Base-by-base conservation (phyloP, 2,113 vertebrate species). In the Emydocephalus ijimae region DNA sequence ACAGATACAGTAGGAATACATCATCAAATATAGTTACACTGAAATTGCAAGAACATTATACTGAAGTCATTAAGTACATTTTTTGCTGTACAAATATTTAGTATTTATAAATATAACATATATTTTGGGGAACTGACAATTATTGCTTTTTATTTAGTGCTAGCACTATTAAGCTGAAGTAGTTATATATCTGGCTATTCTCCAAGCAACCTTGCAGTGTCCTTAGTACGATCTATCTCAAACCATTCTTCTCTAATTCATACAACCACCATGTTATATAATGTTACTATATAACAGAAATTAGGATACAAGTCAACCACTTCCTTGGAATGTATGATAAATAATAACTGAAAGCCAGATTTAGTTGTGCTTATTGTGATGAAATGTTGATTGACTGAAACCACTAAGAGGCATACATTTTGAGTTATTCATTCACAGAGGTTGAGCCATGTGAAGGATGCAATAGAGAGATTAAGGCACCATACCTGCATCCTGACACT, bases 81-180 rank as follows among this genome's bases (percentile, higher is more conserved):
- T 85, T 92, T 89, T 56, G 5, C 55, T 85, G 26, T 50, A 20
- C 86, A 85, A 92, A 89, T 85, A 89, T 89, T 89, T 92, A 89
- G 43, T 10, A 15, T 57, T 15, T 5, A 29, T 48, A 59, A n/a
- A 85, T 92, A 57, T 52, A 50, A 50, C 23, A 20, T 43, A 81
- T 81, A 21, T 81, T 59, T 43, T 10, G 12, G 57, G 29, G 24
- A 29, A 89, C 81, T 89, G 34, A 64, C 50, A 8, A 61, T 61
- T 29, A 61, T 91, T 91, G 43, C 29, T n/a, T 64, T 87, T 48
- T 87, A 14, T 57, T 87, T 92, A 74, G 69, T 89, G 48, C 89
- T 10, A 89, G 88, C 43, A 85, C 69, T 89, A 11, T 39, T 89
- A 85, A 85, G 64, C 39, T 11, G 85, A 34, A 50, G 39, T 52